Evolutionary conservation across 2,888 invertebrate species (phyloP).

Genomic region (Odontothrips loti): DNA sequence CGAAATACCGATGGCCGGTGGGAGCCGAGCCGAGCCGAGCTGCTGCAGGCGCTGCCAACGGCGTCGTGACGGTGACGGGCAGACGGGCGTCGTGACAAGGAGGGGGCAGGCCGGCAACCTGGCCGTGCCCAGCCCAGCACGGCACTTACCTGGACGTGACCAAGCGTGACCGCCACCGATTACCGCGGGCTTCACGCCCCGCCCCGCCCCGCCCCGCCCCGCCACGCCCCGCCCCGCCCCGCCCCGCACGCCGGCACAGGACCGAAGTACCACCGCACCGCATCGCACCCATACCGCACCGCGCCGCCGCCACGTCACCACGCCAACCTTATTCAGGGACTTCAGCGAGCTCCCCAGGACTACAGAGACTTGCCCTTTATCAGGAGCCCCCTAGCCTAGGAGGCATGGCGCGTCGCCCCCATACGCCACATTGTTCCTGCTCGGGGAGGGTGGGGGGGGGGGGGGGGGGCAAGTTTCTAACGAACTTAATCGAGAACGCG

Average conservation of each 20-base stretch:
- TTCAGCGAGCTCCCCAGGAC: too few species aligned
- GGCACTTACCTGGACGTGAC: neutral
- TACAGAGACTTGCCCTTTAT: neutral
- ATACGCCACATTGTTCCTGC: neutral
- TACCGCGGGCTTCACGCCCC: neutral
- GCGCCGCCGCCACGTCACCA: too few species aligned
- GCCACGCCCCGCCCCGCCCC: neutral
- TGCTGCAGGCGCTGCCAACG: neutral
- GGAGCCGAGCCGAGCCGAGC: too few species aligned
- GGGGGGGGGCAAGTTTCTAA: neutral
- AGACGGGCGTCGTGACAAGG: neutral
- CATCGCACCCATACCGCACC: too few species aligned
- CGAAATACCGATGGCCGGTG: too few species aligned
- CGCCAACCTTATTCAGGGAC: neutral
- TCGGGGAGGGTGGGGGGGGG: too few species aligned
- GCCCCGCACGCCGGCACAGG: neutral
- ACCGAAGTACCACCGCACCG: too few species aligned
- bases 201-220: neutral
- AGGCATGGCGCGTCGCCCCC: neutral
- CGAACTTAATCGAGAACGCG: neutral
- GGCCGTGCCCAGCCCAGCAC: neutral
- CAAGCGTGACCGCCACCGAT: slow-evolving; percentile 16
- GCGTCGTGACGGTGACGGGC: neutral
- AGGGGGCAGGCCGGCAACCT: neutral
- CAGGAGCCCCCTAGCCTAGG: too few species aligned